Percentiles rank a stretch among this genome's conserved stretches.
These are phyloP conservation scores for Drosophila helvetica DNA, from an alignment of 2,888 invertebrate genomes.

Conservation along the genomic window DNA sequence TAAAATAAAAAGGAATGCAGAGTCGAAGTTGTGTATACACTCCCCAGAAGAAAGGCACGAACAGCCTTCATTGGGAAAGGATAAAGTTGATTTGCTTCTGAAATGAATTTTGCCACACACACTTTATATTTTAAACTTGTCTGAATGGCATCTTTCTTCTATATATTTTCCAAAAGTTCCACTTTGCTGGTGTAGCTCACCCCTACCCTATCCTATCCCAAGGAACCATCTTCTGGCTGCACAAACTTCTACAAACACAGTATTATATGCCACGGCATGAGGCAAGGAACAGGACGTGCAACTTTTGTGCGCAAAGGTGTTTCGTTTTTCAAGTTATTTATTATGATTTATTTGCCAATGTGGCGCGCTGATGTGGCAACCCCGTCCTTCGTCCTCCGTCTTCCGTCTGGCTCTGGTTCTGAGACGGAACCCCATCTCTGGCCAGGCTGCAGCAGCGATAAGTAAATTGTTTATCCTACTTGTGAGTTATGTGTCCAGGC, in stretches of 20 bases:
- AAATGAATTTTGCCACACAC: no score
- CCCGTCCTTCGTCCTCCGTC: constrained; percentile 6
- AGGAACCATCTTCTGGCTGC: constrained; percentile 32
- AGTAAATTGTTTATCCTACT: constrained; percentile 80
- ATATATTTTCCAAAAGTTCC: background rate
- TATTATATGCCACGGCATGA: constrained; percentile 35
- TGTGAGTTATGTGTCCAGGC: constrained; percentile 73
- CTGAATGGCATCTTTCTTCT: no score
- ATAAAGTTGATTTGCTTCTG: no score
- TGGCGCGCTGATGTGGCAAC: constrained; percentile 67
- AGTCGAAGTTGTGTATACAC: constrained; percentile 27
- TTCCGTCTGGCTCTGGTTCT: constrained; percentile 19
- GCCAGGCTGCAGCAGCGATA: constrained; percentile 68
- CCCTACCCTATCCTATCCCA: constrained; percentile 3
- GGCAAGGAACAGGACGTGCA: constrained; percentile 58
- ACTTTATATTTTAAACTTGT: no score
- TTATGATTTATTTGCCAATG: constrained; percentile 81
- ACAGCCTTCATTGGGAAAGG: background rate
- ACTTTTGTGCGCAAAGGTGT: constrained; percentile 77
- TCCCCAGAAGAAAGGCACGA: background rate
- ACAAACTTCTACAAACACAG: constrained; percentile 45
- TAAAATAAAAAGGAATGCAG: background rate
- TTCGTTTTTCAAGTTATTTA: constrained; percentile 81
- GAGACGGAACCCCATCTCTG: constrained; percentile 6
- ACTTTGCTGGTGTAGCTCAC: background rate